Base-by-base conservation (phyloP, 1,140 invertebrate species). In the Zaprionus lachaisei region DNA sequence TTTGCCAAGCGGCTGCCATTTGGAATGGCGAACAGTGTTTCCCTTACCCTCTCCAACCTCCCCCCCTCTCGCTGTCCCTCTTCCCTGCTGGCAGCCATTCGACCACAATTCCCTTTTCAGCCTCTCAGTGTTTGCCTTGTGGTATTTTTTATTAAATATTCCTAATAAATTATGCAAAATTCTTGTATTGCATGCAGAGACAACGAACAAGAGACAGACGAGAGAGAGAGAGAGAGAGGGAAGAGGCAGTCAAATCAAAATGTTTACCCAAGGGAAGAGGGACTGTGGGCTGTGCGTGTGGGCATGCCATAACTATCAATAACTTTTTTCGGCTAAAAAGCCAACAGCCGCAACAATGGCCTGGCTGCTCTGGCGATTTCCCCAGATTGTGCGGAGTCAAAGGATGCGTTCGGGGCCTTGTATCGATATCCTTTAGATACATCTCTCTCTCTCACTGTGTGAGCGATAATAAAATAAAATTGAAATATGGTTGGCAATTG, bases 101-200 rank as follows among this genome's bases (percentile, higher is more conserved):
- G 57, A 63, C 65, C 67, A 41, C 65, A 75, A 75, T 64, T 75
- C 80, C 56, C 73, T 64, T 56, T 77, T 65, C 55, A 61, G 73
- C 61, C 69, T 44, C 67, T 51, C 63, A 62, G 60, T 83, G 84
- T 87, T 89, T 87, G 84, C 78, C 84, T 90, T 79, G 84, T 84
- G 84, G 84, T 79, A 81, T 84, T 89, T 89, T 87, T 87, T 87
- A 87, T 87, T 87, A 87, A 89, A 87, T 87, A 89, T 87, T 87
- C 78, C 84, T 87, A 87, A 87, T 87, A 87, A 87, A 87, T 87
- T 87, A 87, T 87, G 84, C 79, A 87, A 87, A 89, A 90, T 81
- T 87, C 69, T 75, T 84, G 81, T 84, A 87, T 84, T 87, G 81
- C 81, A 70, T 38, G 54, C 55, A 58, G 34, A 75, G 77, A 75